These are phyloP conservation scores for Phasianus colchicus DNA, from an alignment of 2,113 vertebrate genomes.

Conservation along the genomic window DNA sequence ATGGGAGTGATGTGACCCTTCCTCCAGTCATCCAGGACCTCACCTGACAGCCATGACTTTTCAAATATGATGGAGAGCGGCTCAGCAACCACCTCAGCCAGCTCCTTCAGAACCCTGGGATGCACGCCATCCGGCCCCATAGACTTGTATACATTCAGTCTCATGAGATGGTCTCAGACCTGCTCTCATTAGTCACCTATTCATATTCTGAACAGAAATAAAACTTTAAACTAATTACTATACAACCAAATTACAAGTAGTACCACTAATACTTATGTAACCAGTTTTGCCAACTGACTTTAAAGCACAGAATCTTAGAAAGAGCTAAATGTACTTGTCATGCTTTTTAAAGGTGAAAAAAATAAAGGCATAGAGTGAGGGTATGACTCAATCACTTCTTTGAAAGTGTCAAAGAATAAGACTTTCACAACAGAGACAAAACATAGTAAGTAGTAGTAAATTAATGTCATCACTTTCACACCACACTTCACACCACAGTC, in stretches of 20 bases:
- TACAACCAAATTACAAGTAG: not conserved
- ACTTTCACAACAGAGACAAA: constrained; percentile 27
- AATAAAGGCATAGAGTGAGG: not conserved
- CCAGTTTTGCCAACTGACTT: not conserved
- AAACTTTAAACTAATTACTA: not conserved
- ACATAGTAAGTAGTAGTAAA: not conserved
- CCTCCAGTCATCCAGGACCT: too few species aligned
- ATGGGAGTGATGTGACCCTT: too few species aligned
- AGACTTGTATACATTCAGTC: too few species aligned
- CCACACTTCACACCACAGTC: not conserved
- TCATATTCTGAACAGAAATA: not conserved
- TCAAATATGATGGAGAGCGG: too few species aligned
- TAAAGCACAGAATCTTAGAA: not conserved
- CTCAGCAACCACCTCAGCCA: too few species aligned
- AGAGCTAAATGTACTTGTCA: not conserved
- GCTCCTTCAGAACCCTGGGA: too few species aligned
- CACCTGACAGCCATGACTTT: too few species aligned
- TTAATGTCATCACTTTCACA: not conserved
- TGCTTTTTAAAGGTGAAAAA: not conserved
- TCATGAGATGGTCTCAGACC: too few species aligned
- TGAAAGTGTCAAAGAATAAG: not conserved
- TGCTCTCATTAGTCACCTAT: not conserved
- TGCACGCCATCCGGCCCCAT: too few species aligned
- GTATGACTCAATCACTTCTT: not conserved
- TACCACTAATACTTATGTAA: not conserved